Evolutionary conservation across 2,888 invertebrate species (phyloP), one percentile per base, ranked within the genome.

Genomic region (Ephialtes manifestator): DNA sequence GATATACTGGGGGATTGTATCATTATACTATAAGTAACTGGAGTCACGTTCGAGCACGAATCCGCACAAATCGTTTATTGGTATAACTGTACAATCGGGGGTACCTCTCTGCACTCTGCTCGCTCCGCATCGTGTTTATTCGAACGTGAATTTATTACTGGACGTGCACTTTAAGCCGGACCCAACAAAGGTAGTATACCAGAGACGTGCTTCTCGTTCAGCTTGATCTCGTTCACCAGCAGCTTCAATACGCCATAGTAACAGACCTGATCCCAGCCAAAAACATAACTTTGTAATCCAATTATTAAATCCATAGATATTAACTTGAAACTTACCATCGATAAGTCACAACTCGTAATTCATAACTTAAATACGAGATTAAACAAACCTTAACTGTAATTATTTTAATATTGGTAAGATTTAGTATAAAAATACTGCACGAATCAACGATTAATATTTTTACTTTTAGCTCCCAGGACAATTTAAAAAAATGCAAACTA

Each of bases 51-150:
- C 76, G 58, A 83, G 88, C 86, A 88, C 85, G 86, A 88, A 87
- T 88, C 87, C 86, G 88, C 87, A 87, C 90, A 89, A 89, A 89
- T 89, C 87, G 87, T 89, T 88, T 87, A 88, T 88, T 87, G 87
- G 85, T 87, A 88, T 88, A 88, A 88, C 88, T 88, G 88, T 88
- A 88, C 86, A 87, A 83, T 79, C 70, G 82, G 77, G 67, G 72
- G 84, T 68, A 43, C 81, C 68, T 70, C 72, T 70, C 67, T 18
- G 51, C 55, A 31, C 70, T 39, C 60, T 39, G 70, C 70, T 70
- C 74, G 72, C 65, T 74, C 85, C 51, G 67, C 78, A 84, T 85
- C 87, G 86, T 87, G 87, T 86, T 88, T 87, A 86, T 87, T 88
- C 87, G 88, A 88, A 88, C 77, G 84, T 84, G 86, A 88, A 87